Evolutionary conservation across 2,113 vertebrate genomes (phyloP).

Genomic region (Pygathrix nemaeus): DNA sequence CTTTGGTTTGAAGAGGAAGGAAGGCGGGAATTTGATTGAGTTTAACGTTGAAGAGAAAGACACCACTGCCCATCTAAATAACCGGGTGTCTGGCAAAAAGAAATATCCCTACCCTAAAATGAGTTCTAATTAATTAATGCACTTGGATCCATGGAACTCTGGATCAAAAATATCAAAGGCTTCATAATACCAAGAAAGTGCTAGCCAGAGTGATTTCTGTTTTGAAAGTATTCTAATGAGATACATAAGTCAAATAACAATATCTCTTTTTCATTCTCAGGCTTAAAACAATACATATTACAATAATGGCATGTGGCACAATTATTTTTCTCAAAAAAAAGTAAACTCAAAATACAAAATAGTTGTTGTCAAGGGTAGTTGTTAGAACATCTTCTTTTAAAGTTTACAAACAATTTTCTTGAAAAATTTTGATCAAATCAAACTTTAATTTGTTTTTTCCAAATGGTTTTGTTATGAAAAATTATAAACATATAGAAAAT

Average conservation of each 20-base stretch:
- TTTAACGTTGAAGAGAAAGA: not conserved
- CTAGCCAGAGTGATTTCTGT: not conserved
- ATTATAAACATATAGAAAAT: not conserved
- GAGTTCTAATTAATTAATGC: not conserved
- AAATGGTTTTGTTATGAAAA: not conserved
- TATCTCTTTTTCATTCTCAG: not conserved
- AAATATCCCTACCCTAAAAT: not conserved
- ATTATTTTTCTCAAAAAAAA: not conserved
- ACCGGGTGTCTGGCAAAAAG: not conserved
- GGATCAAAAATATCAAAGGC: not conserved
- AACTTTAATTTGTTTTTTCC: not conserved
- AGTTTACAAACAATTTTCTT: not conserved
- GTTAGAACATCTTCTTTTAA: not conserved
- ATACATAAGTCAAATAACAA: not conserved
- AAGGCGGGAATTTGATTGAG: not conserved
- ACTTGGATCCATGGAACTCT: not conserved
- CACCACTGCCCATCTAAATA: not conserved
- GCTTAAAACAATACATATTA: not conserved
- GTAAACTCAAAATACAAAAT: not conserved
- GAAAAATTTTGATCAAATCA: not conserved
- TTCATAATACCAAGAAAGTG: not conserved
- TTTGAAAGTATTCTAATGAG: not conserved
- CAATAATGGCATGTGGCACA: not conserved
- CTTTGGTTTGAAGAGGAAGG: not conserved
- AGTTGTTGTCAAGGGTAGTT: not conserved